These are phyloP conservation scores for Potamarius usumacintae DNA, from an alignment of 2,113 vertebrate species.

Conservation along the genomic window DNA sequence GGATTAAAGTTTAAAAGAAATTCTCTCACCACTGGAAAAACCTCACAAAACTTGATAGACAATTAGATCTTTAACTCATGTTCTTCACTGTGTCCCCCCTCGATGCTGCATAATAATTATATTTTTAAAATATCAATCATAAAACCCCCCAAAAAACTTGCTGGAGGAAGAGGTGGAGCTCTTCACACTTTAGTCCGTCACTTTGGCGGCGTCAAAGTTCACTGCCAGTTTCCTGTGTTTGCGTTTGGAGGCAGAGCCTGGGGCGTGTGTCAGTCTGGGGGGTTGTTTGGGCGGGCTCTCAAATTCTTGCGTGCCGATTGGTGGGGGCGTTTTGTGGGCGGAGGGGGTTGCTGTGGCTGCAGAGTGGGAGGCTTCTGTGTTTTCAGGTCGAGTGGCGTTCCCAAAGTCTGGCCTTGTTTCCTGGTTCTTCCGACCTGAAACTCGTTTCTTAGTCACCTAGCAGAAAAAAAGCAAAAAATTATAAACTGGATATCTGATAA, in stretches of 20 bases:
- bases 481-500: background rate
- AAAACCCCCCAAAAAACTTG: background rate
- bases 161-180: background rate
- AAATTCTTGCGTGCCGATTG: slow-evolving; percentile 47
- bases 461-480: background rate
- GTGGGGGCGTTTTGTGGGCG: slow-evolving; percentile 54
- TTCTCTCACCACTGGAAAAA: background rate
- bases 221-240: slow-evolving; percentile 93
- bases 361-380: slow-evolving; percentile 56
- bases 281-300: slow-evolving; percentile 66
- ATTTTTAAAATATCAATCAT: slow-evolving; percentile 12
- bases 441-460: slow-evolving; percentile 97
- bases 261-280: slow-evolving; percentile 60
- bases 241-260: slow-evolving; percentile 84
- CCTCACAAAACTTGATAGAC: background rate
- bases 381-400: slow-evolving; percentile 67
- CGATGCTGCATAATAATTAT: slow-evolving; percentile 2
- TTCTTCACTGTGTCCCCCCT: background rate
- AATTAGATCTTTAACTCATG: background rate
- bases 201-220: slow-evolving; percentile 90
- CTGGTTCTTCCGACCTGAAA: slow-evolving; percentile 82
- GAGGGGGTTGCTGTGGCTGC: slow-evolving; percentile 49
- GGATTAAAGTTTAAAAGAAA: slow-evolving; percentile 36
- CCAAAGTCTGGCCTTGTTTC: slow-evolving; percentile 78
- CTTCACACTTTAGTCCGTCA: slow-evolving; percentile 76